Conservation (phyloP, 1,140 invertebrate genomes). For the Drosophila pseudoobscura region DNA sequence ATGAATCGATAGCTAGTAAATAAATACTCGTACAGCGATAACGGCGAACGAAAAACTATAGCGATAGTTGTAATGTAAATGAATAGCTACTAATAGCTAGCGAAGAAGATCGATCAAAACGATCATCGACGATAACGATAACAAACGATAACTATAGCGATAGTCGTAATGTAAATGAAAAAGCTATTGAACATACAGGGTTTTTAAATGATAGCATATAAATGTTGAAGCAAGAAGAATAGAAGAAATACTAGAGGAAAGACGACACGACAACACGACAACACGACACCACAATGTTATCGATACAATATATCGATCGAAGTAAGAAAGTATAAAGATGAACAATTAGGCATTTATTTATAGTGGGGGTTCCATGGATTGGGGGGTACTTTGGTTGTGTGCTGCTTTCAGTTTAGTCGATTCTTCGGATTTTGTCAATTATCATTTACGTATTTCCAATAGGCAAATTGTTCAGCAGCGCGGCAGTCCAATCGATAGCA, state of each 20-base stretch:
- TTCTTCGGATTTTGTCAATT: conserved; percentile 76
- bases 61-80: conserved; percentile 44
- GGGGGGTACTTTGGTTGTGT: conserved; percentile 67
- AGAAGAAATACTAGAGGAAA: conserved; percentile 19
- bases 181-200: conserved; percentile 79
- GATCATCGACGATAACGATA: conserved; percentile 2
- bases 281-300: conserved; percentile 1
- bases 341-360: conserved; percentile 44
- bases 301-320: too few species aligned
- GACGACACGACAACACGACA: conserved; percentile 12
- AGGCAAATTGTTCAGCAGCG: conserved; percentile 54
- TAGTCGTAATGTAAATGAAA: conserved; percentile 66
- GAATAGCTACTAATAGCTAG: conserved; percentile 28
- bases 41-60: conserved; percentile 7
- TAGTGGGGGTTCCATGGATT: conserved; percentile 11
- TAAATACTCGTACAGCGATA: conserved; percentile 42
- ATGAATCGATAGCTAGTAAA: conserved; percentile 3
- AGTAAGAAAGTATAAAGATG: not conserved
- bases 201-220: conserved; percentile 81
- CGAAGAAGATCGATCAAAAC: too few species aligned
- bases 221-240: conserved; percentile 29
- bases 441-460: conserved; percentile 50
- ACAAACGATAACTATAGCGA: conserved; percentile 46
- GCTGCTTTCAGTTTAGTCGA: conserved; percentile 57
- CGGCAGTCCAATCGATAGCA: conserved; percentile 55